Percentiles rank a stretch among this genome's conserved stretches.
Conservation (phyloP, 1,140 invertebrate genomes). For the Drosophila persimilis region DNA sequence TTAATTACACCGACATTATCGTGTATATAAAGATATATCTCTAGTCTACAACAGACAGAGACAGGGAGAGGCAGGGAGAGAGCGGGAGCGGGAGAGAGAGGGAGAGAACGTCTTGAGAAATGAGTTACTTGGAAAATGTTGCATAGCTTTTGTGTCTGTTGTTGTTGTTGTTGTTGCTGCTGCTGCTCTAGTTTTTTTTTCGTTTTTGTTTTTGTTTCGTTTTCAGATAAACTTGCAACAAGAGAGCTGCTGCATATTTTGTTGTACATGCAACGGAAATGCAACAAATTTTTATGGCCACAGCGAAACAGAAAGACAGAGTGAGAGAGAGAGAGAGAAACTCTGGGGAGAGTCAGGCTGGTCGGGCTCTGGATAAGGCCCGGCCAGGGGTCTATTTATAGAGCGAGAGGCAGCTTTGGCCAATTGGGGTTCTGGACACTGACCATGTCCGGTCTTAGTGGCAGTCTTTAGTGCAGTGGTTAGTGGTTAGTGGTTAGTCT, state of each 20-base stretch:
- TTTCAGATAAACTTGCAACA: conserved; percentile 9
- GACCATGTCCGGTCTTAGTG: conserved; percentile 45
- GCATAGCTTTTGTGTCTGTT: conserved; percentile 64
- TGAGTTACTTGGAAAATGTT: conserved; percentile 76
- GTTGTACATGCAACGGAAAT: conserved; percentile 77
- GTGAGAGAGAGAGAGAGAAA: conserved; percentile 30
- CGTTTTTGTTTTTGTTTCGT: neutral
- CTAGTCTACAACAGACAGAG: conserved; percentile 11
- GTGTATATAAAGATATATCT: conserved; percentile 34
- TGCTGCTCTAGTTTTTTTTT: conserved; percentile 34
- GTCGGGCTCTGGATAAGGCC: conserved; percentile 20
- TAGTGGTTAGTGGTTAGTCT: too few species aligned
- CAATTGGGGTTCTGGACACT: conserved; percentile 39
- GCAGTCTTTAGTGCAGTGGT: conserved; percentile 8
- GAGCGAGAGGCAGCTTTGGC: conserved; percentile 38
- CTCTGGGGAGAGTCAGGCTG: conserved; percentile 36
- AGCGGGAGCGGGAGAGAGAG: too few species aligned
- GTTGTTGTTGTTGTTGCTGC: conserved; percentile 50
- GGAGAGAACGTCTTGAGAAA: conserved; percentile 64
- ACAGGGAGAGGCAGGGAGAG: too few species aligned
- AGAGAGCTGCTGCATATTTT: conserved; percentile 59
- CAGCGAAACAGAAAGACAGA: conserved; percentile 8
- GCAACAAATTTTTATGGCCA: conserved; percentile 71
- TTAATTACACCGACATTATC: conserved; percentile 66
- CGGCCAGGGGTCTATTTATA: conserved; percentile 48